A percentile compares a stretch with the other conserved stretches of the same genome.
These are phyloP conservation scores for Montifringilla adamsi DNA, from an alignment of 2,113 vertebrate species.

Conservation along the genomic window DNA sequence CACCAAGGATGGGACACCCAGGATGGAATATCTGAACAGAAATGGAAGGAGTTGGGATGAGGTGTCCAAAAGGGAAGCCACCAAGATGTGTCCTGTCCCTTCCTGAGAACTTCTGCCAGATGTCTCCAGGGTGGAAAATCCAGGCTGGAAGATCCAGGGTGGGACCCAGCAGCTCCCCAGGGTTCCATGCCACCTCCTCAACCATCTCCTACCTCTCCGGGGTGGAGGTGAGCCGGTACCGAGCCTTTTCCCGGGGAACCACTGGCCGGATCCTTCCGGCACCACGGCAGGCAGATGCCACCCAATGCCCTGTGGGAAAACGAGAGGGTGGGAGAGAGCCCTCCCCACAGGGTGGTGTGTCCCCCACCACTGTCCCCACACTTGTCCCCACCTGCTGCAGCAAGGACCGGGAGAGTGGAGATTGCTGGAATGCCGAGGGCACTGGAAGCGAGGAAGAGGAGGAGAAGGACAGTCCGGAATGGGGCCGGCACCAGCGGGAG, in stretches of 20 bases:
- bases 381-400: not conserved
- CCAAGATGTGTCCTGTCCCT: not conserved
- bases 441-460: constrained; percentile 71
- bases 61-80: not conserved
- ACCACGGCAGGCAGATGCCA: not conserved
- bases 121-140: not conserved
- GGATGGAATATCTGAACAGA: not conserved
- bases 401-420: not conserved
- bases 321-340: rapidly evolving
- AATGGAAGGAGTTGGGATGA: not conserved
- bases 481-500: constrained; percentile 65
- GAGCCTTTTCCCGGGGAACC: not conserved
- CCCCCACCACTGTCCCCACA: not conserved
- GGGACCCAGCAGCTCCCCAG: not conserved
- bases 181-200: not conserved
- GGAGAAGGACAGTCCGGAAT: constrained; percentile 66
- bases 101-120: not conserved
- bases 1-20: not conserved
- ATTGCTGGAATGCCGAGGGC: not conserved
- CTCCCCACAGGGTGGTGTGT: rapidly evolving
- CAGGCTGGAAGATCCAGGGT: not conserved
- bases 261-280: not conserved
- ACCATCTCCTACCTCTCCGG: constrained; percentile 68
- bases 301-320: constrained; percentile 67
- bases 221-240: constrained; percentile 65